Evolutionary conservation across 2,113 vertebrate genomes (phyloP).

Genomic region (Pontoporia blainvillei): DNA sequence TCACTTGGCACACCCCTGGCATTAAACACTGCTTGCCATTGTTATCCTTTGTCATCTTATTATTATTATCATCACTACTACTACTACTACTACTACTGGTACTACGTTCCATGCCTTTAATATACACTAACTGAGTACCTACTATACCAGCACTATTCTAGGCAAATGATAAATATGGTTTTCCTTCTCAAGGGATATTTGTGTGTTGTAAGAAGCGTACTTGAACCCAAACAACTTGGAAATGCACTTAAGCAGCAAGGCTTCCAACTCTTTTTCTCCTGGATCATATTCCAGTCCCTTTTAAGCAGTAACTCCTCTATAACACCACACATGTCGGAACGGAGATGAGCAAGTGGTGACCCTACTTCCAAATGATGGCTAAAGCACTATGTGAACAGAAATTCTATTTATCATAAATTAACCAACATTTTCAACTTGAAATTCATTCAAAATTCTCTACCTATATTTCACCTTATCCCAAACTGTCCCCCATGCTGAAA

Average conservation of each 20-base stretch:
- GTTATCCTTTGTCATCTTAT: not conserved
- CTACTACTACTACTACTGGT: not conserved
- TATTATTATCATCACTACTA: not conserved
- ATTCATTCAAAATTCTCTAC: not conserved
- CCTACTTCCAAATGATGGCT: not conserved
- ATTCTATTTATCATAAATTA: not conserved
- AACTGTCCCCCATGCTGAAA: not conserved
- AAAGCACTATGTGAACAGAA: not conserved
- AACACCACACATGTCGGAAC: not conserved
- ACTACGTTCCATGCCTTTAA: not conserved
- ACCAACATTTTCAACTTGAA: not conserved
- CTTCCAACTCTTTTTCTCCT: not conserved
- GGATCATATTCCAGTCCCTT: not conserved
- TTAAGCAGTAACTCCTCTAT: not conserved
- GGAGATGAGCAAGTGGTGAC: not conserved
- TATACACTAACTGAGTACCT: not conserved
- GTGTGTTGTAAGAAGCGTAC: not conserved
- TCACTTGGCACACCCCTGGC: not conserved
- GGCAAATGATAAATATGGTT: not conserved
- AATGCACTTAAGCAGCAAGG: not conserved
- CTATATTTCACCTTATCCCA: not conserved
- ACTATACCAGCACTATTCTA: not conserved
- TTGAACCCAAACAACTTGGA: not conserved
- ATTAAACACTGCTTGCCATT: not conserved
- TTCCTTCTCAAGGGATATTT: not conserved